These are phyloP conservation scores for Chaetodon trifasciatus DNA, from an alignment of 2,797 vertebrate genomes.

Conservation along the genomic window DNA sequence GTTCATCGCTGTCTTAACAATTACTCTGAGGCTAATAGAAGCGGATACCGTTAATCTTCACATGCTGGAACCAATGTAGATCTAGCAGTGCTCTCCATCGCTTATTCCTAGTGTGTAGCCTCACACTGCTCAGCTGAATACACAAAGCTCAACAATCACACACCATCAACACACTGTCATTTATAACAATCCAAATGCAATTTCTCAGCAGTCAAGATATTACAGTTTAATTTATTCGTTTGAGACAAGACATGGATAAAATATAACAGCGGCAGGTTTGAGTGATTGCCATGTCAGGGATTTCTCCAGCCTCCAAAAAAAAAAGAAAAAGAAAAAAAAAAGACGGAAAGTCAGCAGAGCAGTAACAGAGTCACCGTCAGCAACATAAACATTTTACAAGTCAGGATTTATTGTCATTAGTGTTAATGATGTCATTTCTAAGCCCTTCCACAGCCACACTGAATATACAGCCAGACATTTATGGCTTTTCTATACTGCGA, in stretches of 20 bases:
- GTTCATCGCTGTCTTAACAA: slow-evolving; percentile 72
- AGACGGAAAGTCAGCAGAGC: slow-evolving; percentile 37
- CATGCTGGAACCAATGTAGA: slow-evolving; percentile 68
- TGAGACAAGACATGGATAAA: slow-evolving; percentile 47
- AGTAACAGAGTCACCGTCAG: slow-evolving; percentile 19
- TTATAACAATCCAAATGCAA: slow-evolving; percentile 47
- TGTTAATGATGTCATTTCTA: slow-evolving; percentile 48
- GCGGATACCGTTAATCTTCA: slow-evolving; percentile 72
- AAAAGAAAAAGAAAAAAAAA: background rate
- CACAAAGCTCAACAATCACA: slow-evolving; percentile 36
- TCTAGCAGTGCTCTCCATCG: slow-evolving; percentile 45
- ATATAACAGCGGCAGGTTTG: slow-evolving; percentile 48
- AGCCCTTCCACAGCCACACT: background rate
- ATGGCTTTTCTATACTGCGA: background rate
- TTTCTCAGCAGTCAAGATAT: slow-evolving; percentile 63
- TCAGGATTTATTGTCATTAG: slow-evolving; percentile 59
- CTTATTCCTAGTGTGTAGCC: slow-evolving; percentile 40
- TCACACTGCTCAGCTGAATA: slow-evolving; percentile 39
- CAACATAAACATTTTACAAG: slow-evolving; percentile 56
- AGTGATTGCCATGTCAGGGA: slow-evolving; percentile 51
- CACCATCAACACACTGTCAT: slow-evolving; percentile 45
- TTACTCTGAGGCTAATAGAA: slow-evolving; percentile 79
- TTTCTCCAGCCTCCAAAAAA: slow-evolving; percentile 34
- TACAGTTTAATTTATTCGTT: slow-evolving; percentile 62
- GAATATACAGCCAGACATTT: slow-evolving; percentile 11